These are phyloP conservation scores for Campopleginae sp. DNA, from an alignment of 2,888 invertebrate genomes.

Conservation along the genomic window DNA sequence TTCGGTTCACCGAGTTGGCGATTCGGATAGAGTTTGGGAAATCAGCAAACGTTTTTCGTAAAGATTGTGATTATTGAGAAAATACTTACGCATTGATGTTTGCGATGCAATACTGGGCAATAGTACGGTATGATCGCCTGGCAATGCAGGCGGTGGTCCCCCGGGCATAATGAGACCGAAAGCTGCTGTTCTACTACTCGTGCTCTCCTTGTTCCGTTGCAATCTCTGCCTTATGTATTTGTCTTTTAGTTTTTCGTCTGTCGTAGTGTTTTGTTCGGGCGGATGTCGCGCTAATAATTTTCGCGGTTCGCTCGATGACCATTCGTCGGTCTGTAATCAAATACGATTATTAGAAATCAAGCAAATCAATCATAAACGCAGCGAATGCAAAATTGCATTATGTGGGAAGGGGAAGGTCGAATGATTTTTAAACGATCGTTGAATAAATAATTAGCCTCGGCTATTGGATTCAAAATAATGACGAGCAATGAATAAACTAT, in stretches of 20 bases:
- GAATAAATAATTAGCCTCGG: not conserved
- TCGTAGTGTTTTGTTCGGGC: conserved; percentile 73
- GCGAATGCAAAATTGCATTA: not conserved
- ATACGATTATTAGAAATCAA: not conserved
- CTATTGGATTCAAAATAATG: not conserved
- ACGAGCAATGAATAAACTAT: not conserved
- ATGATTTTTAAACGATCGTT: not conserved
- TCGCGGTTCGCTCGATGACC: conserved; percentile 82
- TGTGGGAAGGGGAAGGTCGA: not conserved
- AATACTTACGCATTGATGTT: conserved; percentile 82
- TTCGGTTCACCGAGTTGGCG: not conserved
- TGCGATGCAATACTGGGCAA: conserved; percentile 85
- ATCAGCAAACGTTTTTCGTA: not conserved
- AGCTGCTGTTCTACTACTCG: conserved; percentile 83
- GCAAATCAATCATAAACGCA: not conserved
- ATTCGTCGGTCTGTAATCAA: conserved; percentile 88
- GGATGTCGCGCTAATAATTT: conserved; percentile 68
- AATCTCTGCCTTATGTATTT: conserved; percentile 86
- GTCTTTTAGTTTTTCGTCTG: conserved; percentile 86
- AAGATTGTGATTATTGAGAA: conserved; percentile 3
- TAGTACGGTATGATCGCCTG: conserved; percentile 86
- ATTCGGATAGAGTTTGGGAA: not conserved
- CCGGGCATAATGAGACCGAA: conserved; percentile 84
- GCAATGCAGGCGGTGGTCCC: conserved; percentile 85
- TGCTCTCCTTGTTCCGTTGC: conserved; percentile 86